Conservation (phyloP, 2,113 vertebrate genomes). For the Lepisosteus osseus region DNA sequence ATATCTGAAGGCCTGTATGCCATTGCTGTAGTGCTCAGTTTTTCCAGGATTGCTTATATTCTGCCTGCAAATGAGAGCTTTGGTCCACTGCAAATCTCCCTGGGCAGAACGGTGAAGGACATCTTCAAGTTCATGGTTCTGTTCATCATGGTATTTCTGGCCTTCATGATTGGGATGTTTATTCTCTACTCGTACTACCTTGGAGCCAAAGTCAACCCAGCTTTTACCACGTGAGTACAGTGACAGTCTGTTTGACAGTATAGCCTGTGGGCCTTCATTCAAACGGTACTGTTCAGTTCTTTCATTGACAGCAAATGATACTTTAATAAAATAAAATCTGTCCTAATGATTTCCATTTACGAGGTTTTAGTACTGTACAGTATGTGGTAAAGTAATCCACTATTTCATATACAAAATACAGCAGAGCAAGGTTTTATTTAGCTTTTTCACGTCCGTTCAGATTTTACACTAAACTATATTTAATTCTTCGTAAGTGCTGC, state of each 20-base stretch:
- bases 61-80: slow-evolving; percentile 90
- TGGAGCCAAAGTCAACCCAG: slow-evolving; percentile 83
- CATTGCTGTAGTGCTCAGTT: slow-evolving; percentile 85
- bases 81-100: slow-evolving; percentile 85
- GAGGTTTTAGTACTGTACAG: too few species aligned
- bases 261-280: background rate
- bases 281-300: too few species aligned
- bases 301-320: too few species aligned
- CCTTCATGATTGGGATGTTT: slow-evolving; percentile 93
- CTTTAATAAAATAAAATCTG: too few species aligned
- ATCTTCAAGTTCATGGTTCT: slow-evolving; percentile 94
- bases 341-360: too few species aligned
- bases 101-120: slow-evolving; percentile 86
- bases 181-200: slow-evolving; percentile 89
- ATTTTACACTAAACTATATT: too few species aligned
- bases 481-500: too few species aligned
- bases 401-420: too few species aligned
- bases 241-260: background rate
- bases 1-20: slow-evolving; percentile 87
- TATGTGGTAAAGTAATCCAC: too few species aligned
- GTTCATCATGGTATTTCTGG: slow-evolving; percentile 89
- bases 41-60: slow-evolving; percentile 84
- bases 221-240: slow-evolving; percentile 85
- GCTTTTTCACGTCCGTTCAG: too few species aligned
- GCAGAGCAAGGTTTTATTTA: too few species aligned